Percentiles rank a stretch among this genome's conserved stretches.
phyloP scores from a whole-genome alignment of 2,888 invertebrate genomes.

The Polydrusus pterygomalis region DNA sequence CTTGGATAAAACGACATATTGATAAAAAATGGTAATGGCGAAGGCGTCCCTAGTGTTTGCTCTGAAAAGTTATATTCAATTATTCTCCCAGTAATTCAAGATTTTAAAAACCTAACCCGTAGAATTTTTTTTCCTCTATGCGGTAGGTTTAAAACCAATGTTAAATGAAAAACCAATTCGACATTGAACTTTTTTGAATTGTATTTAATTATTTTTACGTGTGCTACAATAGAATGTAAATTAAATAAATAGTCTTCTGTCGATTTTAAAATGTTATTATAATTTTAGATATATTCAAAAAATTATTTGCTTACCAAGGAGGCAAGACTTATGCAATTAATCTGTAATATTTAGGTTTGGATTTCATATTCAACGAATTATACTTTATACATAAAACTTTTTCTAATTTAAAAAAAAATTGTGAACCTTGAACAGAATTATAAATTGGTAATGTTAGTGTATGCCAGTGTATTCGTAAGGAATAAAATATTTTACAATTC shows the following conservation, averaged over 20 bases:
- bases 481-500: conserved; percentile 7
- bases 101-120: no score
- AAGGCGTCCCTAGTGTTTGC: no score
- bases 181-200: no score
- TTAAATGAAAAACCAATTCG: no score
- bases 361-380: conserved; percentile 20
- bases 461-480: neutral
- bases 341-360: conserved; percentile 5
- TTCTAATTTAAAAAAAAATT: neutral
- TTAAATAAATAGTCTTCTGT: neutral
- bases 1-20: no score
- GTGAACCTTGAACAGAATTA: neutral
- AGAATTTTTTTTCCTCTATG: no score
- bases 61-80: no score
- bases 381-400: neutral
- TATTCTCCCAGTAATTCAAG: no score
- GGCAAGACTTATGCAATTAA: neutral
- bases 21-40: no score
- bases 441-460: conserved; percentile 3
- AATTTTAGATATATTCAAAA: conserved; percentile 3
- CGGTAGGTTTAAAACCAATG: no score
- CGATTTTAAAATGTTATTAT: conserved; percentile 11
- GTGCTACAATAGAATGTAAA: no score
- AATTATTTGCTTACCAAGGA: neutral
- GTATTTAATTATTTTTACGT: no score